Base-by-base conservation (phyloP, 2,113 vertebrate species). In the Equus przewalskii region DNA sequence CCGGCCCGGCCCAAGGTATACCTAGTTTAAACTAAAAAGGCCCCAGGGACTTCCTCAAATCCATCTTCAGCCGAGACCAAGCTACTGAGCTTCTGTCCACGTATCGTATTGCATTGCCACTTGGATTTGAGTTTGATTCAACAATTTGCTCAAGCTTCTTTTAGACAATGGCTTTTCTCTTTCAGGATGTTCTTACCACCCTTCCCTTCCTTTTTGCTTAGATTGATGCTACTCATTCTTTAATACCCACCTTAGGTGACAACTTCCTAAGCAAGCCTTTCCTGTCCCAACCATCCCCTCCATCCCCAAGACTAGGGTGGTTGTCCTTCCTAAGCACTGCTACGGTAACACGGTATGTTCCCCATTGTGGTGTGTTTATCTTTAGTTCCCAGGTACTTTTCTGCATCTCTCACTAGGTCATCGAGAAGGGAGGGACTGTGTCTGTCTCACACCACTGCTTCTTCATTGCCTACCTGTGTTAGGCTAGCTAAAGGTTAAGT, bases 291-390 rank as follows among this genome's bases (percentile, higher is more conserved):
- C 33, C 19, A 19, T 62, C 60, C 64, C 16, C 14, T 56, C 28
- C 36, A 33, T 44, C 60, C 41, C 15, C 21, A n/a, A 51, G 81
- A 28, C 24, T 7, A 21, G 76, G 7, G 6, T 46, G 67, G 9
- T 13, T 44, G 15, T 8, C 62, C 22, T 76, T 58, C 54, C 26
- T 30, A 18, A 67, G 11, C 6, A 33, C 24, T 62, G 10, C 46
- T 19, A 0, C 18, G 49, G 24, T 7, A 21, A 30, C 51, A 8
- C 13, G 1, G 4, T 7, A 0, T 70, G 13, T 30, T 41, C 54
- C 46, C 24, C 26, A 41, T 3, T 49, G 30, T 15, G 5, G 13
- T 15, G 0, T n/a, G 21, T 8, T 26, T 41, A 19, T 49, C 54
- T 56, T 56, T n/a, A 76, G 44, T 30, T 44, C 36, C 28, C 56